Base-by-base conservation (phyloP, 2,113 vertebrate genomes). In the Pachyramphus minor region DNA sequence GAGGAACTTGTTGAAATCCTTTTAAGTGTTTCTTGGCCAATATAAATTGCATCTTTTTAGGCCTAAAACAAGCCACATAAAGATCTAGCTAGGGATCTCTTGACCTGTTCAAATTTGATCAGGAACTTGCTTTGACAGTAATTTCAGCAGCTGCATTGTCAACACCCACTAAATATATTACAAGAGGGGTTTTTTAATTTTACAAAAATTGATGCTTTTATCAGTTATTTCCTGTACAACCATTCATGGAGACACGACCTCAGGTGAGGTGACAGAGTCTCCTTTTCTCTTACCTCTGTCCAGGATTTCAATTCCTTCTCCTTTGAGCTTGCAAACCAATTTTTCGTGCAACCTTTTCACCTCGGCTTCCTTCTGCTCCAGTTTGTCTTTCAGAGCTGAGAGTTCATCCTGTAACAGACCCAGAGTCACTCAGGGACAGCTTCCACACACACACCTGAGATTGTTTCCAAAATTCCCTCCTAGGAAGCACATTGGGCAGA, bases 301-400 rank as follows among this genome's bases (percentile, higher is more conserved):
- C 44, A 97, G 84, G 63, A 97, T 94, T 81, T 99, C 99, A 24
- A 96, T 52, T 50, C 97, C 97, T 94, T 98, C 98, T 74, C 97
- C 98, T 60, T 97, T 95, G 74, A 97, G 95, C 94, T 97, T 98
- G 96, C 97, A 98, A 86, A 98, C 96, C 35, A 98, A 71, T 80
- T 99, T 99, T 42, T 99, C 98, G 19, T 99, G 98, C n/a, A 99
- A 69, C 49, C 97, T 98, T 94, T 98, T 98, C 66, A 99, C 98
- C 87, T 99, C 99, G 0, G 96, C 96, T 79, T 99, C 99, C 93
- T 98, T 99, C 94, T 98, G 98, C 94, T 99, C 99, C 83, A 99
- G 97, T 85, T 99, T 98, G 87, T 98, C 98, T 97, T 98, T 99
- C 96, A 99, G 96, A 64, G 97, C 93, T 49, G 95, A 90, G n/a